Evolutionary conservation across 2,113 vertebrate species (phyloP), one percentile per base, ranked within the genome.

Genomic region (Barnardius zonarius): DNA sequence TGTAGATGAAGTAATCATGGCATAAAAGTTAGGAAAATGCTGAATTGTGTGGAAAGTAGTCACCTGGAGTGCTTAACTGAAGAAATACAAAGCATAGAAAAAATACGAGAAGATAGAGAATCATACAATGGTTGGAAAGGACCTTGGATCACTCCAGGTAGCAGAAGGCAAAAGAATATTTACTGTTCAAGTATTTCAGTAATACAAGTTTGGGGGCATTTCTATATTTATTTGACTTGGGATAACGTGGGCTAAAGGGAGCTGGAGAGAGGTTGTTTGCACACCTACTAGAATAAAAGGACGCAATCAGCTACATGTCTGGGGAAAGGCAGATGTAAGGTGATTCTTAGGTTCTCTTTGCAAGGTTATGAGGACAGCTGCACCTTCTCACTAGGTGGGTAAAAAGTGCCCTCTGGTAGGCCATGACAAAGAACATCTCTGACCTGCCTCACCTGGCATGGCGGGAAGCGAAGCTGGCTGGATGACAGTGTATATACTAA

Each of bases 401-500:
- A 17, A 44, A 48, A 75, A 46, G 7, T 69, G 15, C 17, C 14
- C 0, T 68, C 0, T 76, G 27, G 35, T 46, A 19, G 19, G 14
- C 52, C 41, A 3, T 0, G 5, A 28, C 39, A 28, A 43, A 54
- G 55, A 43, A 13, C 6, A 3, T 4, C 2, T 16, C 19, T 83
- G 57, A 33, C 35, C 33, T 83, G 44, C 16, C 41, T 55, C 48
- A 12, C 17, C 8, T 19, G 39, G 30, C 8, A 7, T 43, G 39
- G 11, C 0, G 1, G 37, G 33, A 79, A 13, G 16, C 6, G 11
- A 62, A 57, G 33, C 20, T 74, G 88, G 4, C 37, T 30, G 35
- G 4, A 6, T 44, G 35, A 17, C 85, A 69, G 44, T 1, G 2
- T 30, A 0, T 30, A 0, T 23, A 23, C 48, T 16, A 20, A n/a